These are phyloP conservation scores for Camponotus floridanus DNA, from an alignment of 1,140 invertebrate genomes.

Conservation along the genomic window DNA sequence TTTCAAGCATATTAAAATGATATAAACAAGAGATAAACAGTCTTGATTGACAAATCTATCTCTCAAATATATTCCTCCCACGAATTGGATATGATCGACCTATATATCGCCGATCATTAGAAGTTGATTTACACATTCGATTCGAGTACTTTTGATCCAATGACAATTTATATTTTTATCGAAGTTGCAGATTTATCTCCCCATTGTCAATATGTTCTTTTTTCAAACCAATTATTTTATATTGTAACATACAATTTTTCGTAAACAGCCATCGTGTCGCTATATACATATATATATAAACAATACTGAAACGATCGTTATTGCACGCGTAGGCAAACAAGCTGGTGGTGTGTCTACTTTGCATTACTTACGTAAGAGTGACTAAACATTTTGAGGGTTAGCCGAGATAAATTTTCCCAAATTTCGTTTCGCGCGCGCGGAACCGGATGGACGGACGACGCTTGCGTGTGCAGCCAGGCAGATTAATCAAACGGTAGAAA, in stretches of 20 bases:
- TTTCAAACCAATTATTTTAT: constrained; percentile 16
- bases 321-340: no score
- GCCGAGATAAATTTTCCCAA: constrained; percentile 65
- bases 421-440: constrained; percentile 53
- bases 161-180: constrained; percentile 45
- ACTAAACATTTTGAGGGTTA: constrained; percentile 44
- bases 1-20: neutral
- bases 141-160: neutral
- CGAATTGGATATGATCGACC: constrained; percentile 31
- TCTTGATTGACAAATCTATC: constrained; percentile 48
- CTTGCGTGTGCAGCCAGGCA: constrained; percentile 62
- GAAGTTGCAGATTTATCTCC: constrained; percentile 19
- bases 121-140: constrained; percentile 53
- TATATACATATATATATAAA: neutral
- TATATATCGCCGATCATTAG: constrained; percentile 63
- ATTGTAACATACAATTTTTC: constrained; percentile 15
- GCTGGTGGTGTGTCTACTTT: constrained; percentile 14
- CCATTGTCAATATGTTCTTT: constrained; percentile 23
- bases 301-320: constrained; percentile 10
- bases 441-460: constrained; percentile 63
- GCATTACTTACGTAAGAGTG: constrained; percentile 40
- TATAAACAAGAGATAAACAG: neutral
- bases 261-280: neutral
- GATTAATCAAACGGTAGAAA: constrained; percentile 82
- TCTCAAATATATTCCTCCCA: constrained; percentile 30